phyloP scores from a whole-genome alignment of 1,140 invertebrate genomes.

The Vanessa tameamea region DNA sequence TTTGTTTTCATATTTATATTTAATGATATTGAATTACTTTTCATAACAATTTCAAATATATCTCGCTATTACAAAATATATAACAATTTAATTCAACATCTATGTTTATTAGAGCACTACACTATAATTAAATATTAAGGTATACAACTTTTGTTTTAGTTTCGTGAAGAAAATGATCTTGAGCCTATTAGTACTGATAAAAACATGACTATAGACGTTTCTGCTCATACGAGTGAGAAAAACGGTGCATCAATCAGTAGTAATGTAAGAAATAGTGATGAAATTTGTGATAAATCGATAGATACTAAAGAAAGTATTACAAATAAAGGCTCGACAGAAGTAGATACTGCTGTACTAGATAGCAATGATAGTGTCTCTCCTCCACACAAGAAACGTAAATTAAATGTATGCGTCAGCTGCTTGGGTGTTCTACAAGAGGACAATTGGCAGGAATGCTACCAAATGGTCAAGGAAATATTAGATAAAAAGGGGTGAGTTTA shows the following conservation, averaged over 20 bases:
- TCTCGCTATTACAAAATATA: no score
- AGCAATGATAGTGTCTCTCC: slow-evolving; percentile 31
- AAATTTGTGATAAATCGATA: slow-evolving; percentile 1
- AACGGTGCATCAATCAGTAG: neutral
- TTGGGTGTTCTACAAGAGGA: slow-evolving; percentile 67
- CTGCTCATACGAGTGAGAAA: no score
- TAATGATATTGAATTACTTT: neutral
- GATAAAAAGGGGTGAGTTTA: slow-evolving; percentile 58
- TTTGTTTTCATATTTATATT: slow-evolving; percentile 35
- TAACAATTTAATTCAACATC: no score
- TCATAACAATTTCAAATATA: neutral
- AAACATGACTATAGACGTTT: no score
- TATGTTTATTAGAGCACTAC: no score
- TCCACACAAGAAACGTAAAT: slow-evolving; percentile 52
- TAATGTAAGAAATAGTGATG: neutral
- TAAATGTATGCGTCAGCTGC: slow-evolving; percentile 59
- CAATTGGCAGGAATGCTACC: slow-evolving; percentile 54
- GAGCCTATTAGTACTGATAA: neutral
- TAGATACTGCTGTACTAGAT: slow-evolving; percentile 4
- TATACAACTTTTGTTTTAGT: neutral
- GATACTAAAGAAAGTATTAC: slow-evolving; percentile 5
- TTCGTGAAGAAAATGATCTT: neutral
- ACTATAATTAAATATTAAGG: no score
- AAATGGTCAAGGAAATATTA: slow-evolving; percentile 56
- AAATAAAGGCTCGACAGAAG: slow-evolving; percentile 21